Percentiles rank a stretch among this genome's conserved stretches.
phyloP scores from a whole-genome alignment of 2,888 invertebrate genomes.

The Nephrotoma guestfalica region DNA sequence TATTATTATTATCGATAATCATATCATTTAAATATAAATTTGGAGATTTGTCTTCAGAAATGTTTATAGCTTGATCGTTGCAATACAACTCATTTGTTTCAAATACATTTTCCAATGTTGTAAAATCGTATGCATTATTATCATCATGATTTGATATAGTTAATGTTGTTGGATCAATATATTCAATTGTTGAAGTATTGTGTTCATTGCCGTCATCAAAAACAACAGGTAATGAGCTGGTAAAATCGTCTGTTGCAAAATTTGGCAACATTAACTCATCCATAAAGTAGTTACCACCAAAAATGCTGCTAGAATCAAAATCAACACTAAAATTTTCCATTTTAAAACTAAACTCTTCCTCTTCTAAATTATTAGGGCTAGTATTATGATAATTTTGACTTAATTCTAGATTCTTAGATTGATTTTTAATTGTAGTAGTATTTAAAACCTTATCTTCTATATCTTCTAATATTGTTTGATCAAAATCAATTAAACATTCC shows the following conservation, averaged over 20 bases:
- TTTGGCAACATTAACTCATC: background rate
- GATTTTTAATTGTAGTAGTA: background rate
- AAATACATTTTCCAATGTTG: background rate
- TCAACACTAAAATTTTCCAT: background rate
- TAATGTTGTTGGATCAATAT: background rate
- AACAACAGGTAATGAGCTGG: background rate
- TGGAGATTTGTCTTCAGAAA: slow-evolving; percentile 3
- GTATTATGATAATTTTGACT: background rate
- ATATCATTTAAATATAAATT: background rate
- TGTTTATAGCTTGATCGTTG: background rate
- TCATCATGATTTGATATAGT: background rate
- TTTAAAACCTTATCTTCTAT: background rate
- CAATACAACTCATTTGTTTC: background rate
- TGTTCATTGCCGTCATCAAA: background rate
- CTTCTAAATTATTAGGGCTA: background rate
- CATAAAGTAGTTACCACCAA: background rate
- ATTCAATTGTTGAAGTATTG: background rate
- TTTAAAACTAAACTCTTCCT: background rate
- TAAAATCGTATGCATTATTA: background rate
- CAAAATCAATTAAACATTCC: slow-evolving; percentile 8
- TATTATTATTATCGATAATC: background rate
- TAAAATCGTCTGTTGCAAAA: background rate
- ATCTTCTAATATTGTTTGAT: background rate
- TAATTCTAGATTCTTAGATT: background rate
- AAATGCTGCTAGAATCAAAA: background rate